Evolutionary conservation across 2,888 invertebrate genomes (phyloP), one percentile per base, ranked within the genome.

Genomic region (Adineta ricciae): DNA sequence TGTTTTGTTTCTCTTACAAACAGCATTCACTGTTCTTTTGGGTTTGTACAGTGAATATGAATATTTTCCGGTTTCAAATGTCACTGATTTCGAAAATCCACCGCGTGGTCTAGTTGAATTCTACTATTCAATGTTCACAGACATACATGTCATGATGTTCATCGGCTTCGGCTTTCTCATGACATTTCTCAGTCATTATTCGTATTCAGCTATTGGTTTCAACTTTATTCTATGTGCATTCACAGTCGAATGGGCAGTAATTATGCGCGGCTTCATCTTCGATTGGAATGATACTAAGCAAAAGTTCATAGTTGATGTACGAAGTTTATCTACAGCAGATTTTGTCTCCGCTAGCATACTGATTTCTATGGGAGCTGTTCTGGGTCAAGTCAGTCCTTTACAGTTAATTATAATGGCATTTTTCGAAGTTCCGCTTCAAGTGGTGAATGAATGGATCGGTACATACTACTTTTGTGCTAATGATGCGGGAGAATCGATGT

Each of bases 121-220:
- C 14, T 64, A 64, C 14, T 64, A 64, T 89, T 84, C 89, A 91
- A 91, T 91, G 88, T 91, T 91, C 88, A 90, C 91, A 88, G 91
- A 96, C 91, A 94, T 96, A 32, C 97, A 97, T 91, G 95, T 96
- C 64, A 97, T 97, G 96, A 95, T 97, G 89, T 97, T 96, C 92
- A 93, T 96, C 88, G 97, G 97, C 87, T 97, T 97, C 89, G 97
- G 96, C 0, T 97, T 95, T 89, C 92, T 97, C 88, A 97, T 97
- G 96, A 96, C 96, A 0, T 97, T 97, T 89, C 92, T 97, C 84
- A 94, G 94, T 89, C 93, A 94, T 88, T 97, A 97, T 90, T 94
- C 95, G 86, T 96, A 94, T 92, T 94, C 95, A 88, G 94, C 95
- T 0, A 93, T 96, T 0, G 95, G 96, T 0, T 93, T 95, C 89